Conservation (phyloP, 2,113 vertebrate genomes). For the Aldabrachelys gigantea region DNA sequence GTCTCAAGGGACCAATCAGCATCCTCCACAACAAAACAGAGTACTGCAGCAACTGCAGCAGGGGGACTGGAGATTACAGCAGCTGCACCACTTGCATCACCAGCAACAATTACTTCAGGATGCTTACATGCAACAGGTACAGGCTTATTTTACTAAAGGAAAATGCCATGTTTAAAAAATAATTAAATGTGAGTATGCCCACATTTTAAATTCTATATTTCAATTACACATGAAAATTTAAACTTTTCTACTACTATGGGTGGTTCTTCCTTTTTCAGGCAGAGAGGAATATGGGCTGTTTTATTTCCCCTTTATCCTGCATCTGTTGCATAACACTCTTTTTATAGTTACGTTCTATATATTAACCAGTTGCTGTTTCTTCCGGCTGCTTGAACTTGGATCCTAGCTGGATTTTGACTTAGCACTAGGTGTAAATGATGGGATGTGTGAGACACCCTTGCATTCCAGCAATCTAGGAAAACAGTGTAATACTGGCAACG, state of each 20-base stretch:
- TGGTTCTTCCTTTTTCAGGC: not conserved
- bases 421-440: rapidly evolving
- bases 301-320: not conserved
- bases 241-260: not conserved
- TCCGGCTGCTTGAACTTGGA: not conserved
- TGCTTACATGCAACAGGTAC: slow-evolving; percentile 87
- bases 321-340: not conserved
- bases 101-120: slow-evolving; percentile 84
- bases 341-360: not conserved
- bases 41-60: slow-evolving; percentile 96
- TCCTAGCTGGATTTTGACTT: not conserved
- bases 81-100: slow-evolving; percentile 84
- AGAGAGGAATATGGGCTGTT: too few species aligned
- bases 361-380: not conserved
- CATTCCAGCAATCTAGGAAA: not conserved
- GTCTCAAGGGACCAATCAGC: slow-evolving; percentile 80
- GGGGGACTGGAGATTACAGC: slow-evolving; percentile 94
- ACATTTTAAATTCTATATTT: not conserved
- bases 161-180: not conserved
- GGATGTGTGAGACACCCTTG: not conserved
- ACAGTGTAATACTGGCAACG: not conserved
- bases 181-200: not conserved
- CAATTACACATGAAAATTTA: rapidly evolving
- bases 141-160: rapidly evolving
- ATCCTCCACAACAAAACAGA: slow-evolving; percentile 84